Evolutionary conservation across 2,888 invertebrate genomes (phyloP).

Genomic region (Drosophila prolongata): DNA sequence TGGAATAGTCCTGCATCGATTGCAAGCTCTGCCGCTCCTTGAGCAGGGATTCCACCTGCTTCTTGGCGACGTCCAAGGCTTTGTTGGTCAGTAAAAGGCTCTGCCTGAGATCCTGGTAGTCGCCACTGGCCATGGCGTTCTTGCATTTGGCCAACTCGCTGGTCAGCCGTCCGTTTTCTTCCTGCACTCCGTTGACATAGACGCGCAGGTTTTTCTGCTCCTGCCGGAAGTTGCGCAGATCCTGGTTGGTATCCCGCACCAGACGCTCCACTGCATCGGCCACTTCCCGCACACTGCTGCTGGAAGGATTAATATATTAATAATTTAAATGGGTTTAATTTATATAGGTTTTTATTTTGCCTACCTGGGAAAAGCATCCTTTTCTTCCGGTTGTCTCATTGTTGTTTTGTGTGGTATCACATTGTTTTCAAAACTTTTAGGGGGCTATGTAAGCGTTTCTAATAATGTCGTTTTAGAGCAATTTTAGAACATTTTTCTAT

Average conservation of each 20-base stretch:
- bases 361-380: constrained; percentile 41
- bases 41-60: constrained; percentile 82
- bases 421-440: background rate
- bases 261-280: constrained; percentile 71
- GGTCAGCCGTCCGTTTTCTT: constrained; percentile 82
- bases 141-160: constrained; percentile 64
- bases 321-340: too few species aligned
- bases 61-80: constrained; percentile 81
- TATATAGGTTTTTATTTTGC: background rate
- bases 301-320: background rate
- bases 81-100: constrained; percentile 75
- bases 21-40: constrained; percentile 89
- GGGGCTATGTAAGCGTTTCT: background rate
- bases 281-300: constrained; percentile 57
- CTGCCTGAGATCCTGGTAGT: constrained; percentile 46
- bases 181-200: constrained; percentile 80
- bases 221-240: constrained; percentile 73
- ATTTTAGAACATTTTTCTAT: too few species aligned
- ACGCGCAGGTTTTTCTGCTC: constrained; percentile 76
- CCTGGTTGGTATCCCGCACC: constrained; percentile 72
- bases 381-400: constrained; percentile 60
- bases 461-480: too few species aligned
- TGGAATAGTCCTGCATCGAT: constrained; percentile 88
- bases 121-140: constrained; percentile 33
- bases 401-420: background rate